These are phyloP conservation scores for Catagonus wagneri DNA, from an alignment of 2,113 vertebrate species.

Conservation along the genomic window DNA sequence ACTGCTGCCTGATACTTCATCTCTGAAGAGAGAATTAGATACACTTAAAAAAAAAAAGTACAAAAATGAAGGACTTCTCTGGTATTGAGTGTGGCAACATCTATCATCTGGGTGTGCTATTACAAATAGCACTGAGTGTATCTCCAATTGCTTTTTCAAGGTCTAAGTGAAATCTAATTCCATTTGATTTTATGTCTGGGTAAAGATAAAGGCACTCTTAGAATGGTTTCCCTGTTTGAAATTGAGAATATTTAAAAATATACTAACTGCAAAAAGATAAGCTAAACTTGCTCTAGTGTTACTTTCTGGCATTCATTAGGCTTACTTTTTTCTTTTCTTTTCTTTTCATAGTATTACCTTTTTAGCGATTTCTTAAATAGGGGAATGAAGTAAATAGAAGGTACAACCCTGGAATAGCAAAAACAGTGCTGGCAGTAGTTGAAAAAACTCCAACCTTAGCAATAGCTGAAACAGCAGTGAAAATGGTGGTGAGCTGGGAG, in stretches of 20 bases:
- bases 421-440: neutral
- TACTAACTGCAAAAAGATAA: conserved; percentile 54
- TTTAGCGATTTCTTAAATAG: conserved; percentile 20
- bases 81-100: neutral
- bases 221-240: conserved; percentile 66
- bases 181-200: conserved; percentile 32
- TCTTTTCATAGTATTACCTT: neutral
- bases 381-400: neutral
- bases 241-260: conserved; percentile 65
- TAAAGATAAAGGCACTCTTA: conserved; percentile 57
- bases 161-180: conserved; percentile 68
- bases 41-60: conserved; percentile 27
- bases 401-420: neutral
- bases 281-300: conserved; percentile 39
- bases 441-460: neutral
- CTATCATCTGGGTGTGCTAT: neutral
- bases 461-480: neutral
- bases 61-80: conserved; percentile 59
- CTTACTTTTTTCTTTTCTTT: conserved; percentile 22
- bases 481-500: neutral
- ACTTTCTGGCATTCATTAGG: neutral
- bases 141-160: conserved; percentile 49
- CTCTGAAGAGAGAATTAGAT: conserved; percentile 70
- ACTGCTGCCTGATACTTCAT: conserved; percentile 57
- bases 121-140: conserved; percentile 45